phyloP scores from a whole-genome alignment of 2,888 invertebrate genomes.

The Calameuta filiformis region DNA sequence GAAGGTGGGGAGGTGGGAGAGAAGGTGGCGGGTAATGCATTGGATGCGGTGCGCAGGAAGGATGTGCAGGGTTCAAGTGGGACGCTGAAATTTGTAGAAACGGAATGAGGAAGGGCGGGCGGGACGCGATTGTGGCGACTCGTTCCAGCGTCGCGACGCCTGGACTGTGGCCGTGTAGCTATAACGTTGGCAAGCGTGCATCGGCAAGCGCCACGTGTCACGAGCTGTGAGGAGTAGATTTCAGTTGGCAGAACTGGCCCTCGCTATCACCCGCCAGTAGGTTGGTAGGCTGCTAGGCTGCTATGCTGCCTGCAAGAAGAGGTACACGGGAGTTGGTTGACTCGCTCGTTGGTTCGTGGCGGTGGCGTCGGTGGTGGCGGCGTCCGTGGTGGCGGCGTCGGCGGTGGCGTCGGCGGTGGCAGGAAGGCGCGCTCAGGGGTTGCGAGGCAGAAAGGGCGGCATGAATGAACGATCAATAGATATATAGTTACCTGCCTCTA shows the following conservation, averaged over 20 bases:
- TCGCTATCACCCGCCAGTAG: slow-evolving; percentile 18
- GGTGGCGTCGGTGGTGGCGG: slow-evolving; percentile 27
- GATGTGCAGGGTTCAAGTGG: too few relatives aligned
- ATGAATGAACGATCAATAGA: slow-evolving; percentile 65
- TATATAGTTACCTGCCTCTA: slow-evolving; percentile 51
- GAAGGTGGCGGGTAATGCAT: too few relatives aligned
- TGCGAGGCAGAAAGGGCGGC: slow-evolving; percentile 46
- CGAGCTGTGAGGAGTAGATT: slow-evolving; percentile 28
- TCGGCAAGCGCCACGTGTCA: slow-evolving; percentile 49
- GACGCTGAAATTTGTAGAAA: too few relatives aligned
- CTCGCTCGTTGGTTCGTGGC: slow-evolving; percentile 8
- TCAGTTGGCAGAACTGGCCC: slow-evolving; percentile 51
- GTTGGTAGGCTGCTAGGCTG: slow-evolving; percentile 17
- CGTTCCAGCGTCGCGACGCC: too few relatives aligned
- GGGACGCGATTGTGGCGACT: neutral
- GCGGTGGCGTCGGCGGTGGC: slow-evolving; percentile 31
- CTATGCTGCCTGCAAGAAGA: neutral
- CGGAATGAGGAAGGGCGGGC: neutral
- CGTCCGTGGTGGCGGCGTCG: slow-evolving; percentile 20
- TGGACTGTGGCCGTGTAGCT: neutral
- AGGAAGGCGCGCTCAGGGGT: slow-evolving; percentile 29
- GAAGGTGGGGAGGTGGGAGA: too few relatives aligned
- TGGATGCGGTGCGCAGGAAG: too few relatives aligned
- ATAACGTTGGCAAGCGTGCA: slow-evolving; percentile 34
- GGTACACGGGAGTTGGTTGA: slow-evolving; percentile 3